phyloP scores from a whole-genome alignment of 2,113 vertebrate genomes.

The Ophthalmolycus amberensis region DNA sequence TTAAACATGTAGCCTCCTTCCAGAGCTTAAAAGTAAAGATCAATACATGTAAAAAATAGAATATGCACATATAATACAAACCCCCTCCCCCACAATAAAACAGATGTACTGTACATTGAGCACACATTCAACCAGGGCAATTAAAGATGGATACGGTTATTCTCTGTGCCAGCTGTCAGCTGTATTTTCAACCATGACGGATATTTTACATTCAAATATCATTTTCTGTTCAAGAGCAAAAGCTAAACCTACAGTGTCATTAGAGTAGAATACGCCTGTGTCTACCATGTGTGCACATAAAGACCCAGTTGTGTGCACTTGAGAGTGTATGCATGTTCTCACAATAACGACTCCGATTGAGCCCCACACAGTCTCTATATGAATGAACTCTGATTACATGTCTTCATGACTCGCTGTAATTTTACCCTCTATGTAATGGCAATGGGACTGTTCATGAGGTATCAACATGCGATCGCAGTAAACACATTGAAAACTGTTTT shows the following conservation, averaged over 20 bases:
- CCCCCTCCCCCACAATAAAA: background rate
- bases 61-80: background rate
- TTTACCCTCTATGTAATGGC: background rate
- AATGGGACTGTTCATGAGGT: background rate
- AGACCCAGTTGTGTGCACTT: background rate
- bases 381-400: slow-evolving; percentile 5
- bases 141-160: slow-evolving; percentile 5
- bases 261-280: background rate
- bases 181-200: slow-evolving; percentile 27
- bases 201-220: slow-evolving; percentile 56
- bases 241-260: background rate
- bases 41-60: background rate
- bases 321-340: slow-evolving; percentile 4
- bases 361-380: background rate
- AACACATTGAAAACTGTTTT: background rate
- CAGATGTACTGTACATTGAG: slow-evolving; percentile 6
- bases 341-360: slow-evolving; percentile 6
- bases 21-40: background rate
- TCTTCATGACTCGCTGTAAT: slow-evolving; percentile 5
- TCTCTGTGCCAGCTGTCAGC: slow-evolving; percentile 39
- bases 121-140: slow-evolving; percentile 12
- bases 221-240: slow-evolving; percentile 17
- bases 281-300: background rate
- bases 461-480: background rate
- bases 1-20: background rate